These are phyloP conservation scores for Drosophila quadrilineata DNA, from an alignment of 1,140 invertebrate species.

Conservation along the genomic window DNA sequence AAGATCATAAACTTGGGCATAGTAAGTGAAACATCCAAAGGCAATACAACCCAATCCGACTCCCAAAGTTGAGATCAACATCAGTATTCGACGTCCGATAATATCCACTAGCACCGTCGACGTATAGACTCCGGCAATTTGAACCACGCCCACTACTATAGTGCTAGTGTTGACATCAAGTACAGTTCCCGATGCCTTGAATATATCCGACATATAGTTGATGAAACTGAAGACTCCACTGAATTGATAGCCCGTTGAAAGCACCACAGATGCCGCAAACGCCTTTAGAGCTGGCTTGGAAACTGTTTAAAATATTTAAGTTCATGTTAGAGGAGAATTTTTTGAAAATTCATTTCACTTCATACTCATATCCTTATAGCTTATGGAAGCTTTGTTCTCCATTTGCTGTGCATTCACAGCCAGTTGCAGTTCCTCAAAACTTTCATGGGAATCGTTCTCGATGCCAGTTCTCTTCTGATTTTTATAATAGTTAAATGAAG, in stretches of 20 bases:
- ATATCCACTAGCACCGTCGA: slow-evolving; percentile 74
- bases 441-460: not conserved
- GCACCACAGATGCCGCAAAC: slow-evolving; percentile 42
- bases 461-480: slow-evolving; percentile 26
- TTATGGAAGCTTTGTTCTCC: slow-evolving; percentile 8
- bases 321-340: not conserved
- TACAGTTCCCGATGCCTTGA: slow-evolving; percentile 84
- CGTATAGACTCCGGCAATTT: slow-evolving; percentile 64
- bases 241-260: slow-evolving; percentile 80
- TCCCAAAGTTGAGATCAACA: slow-evolving; percentile 72
- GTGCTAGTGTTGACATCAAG: slow-evolving; percentile 85
- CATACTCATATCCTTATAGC: slow-evolving; percentile 63
- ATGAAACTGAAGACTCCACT: slow-evolving; percentile 83
- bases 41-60: slow-evolving; percentile 57
- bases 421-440: slow-evolving; percentile 46
- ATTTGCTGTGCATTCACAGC: slow-evolving; percentile 41
- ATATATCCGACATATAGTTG: slow-evolving; percentile 86
- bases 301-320: slow-evolving; percentile 26
- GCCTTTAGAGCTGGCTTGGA: slow-evolving; percentile 50
- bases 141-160: slow-evolving; percentile 86
- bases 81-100: slow-evolving; percentile 65
- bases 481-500: slow-evolving; percentile 82
- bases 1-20: slow-evolving; percentile 31
- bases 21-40: slow-evolving; percentile 65
- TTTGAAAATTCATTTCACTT: not conserved